These are phyloP conservation scores for Neodiprion virginianus DNA, from an alignment of 1,140 invertebrate species.

Conservation along the genomic window DNA sequence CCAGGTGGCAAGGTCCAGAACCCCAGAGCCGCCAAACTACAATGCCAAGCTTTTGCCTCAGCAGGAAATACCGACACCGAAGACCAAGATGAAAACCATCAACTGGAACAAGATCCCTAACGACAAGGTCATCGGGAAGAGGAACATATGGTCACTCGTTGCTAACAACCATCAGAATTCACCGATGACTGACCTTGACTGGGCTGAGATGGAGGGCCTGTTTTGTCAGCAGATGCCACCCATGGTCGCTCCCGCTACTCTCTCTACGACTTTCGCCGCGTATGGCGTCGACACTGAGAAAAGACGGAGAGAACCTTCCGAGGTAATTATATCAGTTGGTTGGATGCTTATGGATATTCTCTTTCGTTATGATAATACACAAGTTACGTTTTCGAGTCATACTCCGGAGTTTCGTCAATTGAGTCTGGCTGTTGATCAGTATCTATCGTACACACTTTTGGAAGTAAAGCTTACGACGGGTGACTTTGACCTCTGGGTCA, in stretches of 20 bases:
- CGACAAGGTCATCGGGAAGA: conserved; percentile 83
- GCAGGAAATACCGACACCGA: conserved; percentile 86
- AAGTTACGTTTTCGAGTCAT: too few species aligned
- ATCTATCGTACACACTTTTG: neutral
- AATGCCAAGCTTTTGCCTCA: conserved; percentile 73
- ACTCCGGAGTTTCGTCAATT: too few species aligned
- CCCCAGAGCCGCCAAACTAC: conserved; percentile 53
- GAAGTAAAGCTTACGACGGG: neutral
- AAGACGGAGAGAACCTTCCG: conserved; percentile 73
- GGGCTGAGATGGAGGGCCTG: conserved; percentile 90
- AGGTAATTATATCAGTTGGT: conserved; percentile 52
- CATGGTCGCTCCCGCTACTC: conserved; percentile 64
- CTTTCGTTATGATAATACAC: conserved; percentile 2
- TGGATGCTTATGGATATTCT: conserved; percentile 14
- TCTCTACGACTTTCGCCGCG: conserved; percentile 59
- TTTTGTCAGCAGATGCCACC: conserved; percentile 85
- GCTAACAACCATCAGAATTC: conserved; percentile 84
- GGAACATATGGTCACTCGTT: conserved; percentile 93
- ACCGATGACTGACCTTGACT: conserved; percentile 82
- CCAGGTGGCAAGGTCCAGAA: conserved; percentile 47
- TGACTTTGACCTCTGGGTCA: neutral
- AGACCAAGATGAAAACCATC: conserved; percentile 93
- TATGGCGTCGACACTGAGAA: conserved; percentile 63
- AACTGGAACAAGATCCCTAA: conserved; percentile 95
- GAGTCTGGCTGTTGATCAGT: too few species aligned